Base-by-base conservation (phyloP, 1,140 invertebrate genomes). In the Cepaea nemoralis region DNA sequence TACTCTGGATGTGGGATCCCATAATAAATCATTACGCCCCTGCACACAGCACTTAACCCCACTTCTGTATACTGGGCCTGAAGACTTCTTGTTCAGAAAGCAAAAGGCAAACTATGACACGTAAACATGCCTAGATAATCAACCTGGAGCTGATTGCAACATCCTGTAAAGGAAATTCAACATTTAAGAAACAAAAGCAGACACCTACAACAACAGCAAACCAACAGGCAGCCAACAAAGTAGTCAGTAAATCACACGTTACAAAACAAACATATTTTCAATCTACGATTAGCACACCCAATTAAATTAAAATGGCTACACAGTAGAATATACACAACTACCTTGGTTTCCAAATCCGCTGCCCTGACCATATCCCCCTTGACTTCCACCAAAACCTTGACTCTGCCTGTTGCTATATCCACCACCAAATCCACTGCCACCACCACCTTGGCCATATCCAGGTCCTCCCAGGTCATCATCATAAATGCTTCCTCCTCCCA, bases 401-500 rank as follows among this genome's bases (percentile, higher is more conserved):
- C 45, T 69, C 48, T 42, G 42, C 37, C 75, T 48, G 37, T 14
- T 70, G 24, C 73, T 59, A 48, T 45, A 76, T 22, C 80, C 67
- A 48, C 84, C 69, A 31, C 83, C 76, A 55, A 76, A 63, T 33
- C 81, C 78, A 77, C 40, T 73, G 50, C 73, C 67, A 45, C 71
- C 77, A 71, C 66, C 42, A 40, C 78, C 82, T 78, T 82, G 33
- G 78, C 83, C 48, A 55, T 55, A 55, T 55, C 8, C 50, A 55
- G 19, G 22, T 40, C 55, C 37, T 10, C 81, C 83, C 16, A 79
- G 77, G 59, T 85, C 87, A 66, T 80, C 77, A 67, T 84, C 81
- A 37, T 83, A 82, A 50, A 82, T 79, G 35, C 80, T 84, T 27
- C 83, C 83, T 81, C 81, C 78, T 31, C 80, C 83, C 70, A 84